Evolutionary conservation across 2,888 invertebrate species (phyloP), one percentile per base, ranked within the genome.

Genomic region (Acanthoscelides obtectus): DNA sequence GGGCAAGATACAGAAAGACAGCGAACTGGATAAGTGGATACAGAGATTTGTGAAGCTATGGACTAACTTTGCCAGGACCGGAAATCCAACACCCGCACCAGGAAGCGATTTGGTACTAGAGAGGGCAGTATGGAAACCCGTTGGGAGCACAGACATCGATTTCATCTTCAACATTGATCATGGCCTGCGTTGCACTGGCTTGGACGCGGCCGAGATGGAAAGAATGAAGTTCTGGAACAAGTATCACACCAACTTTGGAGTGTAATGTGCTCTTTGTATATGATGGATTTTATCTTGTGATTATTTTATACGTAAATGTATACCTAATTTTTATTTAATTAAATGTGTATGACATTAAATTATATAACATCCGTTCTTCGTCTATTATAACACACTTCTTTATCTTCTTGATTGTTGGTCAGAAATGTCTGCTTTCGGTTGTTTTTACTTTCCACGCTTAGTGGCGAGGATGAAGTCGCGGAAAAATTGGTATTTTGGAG

Each of bases 1-100:
- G n/a, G 74, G 72, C 2, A 70, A 73, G 70, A 71, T 79, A 20
- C 22, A 70, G 67, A 66, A 66, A 64, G 79, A 74, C 0, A 79
- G 78, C 22, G 64, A 72, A 0, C 81, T 82, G 74, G 81, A 81
- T 21, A 72, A 73, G 45, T 77, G 78, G 67, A 77, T 82, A 64
- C 73, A 79, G 69, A 74, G 78, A 71, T 79, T 82, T 72, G 78
- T 81, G 0, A 81, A 80, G 76, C 66, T 84, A 68, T 84, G 84
- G 84, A 80, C 83, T 4, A 83, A 81, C 75, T 84, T 84, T 74
- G 82, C 82, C 5, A 80, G 76, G 76, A 74, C 71, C 67, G 81
- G 81, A 5, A 75, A 80, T 71, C 82, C 82, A 20, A 81, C 80
- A 22, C 78, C 80, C 1, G 73, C 77, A 66, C 12, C 22, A n/a